Conservation (phyloP, 2,797 vertebrate species). For the Siniperca scherzeri region DNA sequence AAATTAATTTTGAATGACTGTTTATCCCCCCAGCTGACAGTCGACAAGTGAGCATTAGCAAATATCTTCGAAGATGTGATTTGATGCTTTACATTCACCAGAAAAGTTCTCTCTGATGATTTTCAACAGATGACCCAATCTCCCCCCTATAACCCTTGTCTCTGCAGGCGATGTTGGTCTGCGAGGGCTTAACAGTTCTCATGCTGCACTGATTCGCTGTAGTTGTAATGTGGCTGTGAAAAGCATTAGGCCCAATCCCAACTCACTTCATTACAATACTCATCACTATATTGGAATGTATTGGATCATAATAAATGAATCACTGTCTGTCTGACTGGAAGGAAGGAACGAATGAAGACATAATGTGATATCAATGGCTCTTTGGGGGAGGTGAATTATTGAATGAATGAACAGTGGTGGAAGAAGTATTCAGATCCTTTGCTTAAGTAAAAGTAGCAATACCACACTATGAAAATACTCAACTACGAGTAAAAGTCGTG, state of each 20-base stretch:
- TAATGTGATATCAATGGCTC: slow-evolving; percentile 52
- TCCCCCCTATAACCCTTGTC: slow-evolving; percentile 31
- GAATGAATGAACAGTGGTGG: slow-evolving; percentile 19
- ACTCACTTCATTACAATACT: slow-evolving; percentile 55
- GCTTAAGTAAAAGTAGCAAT: background rate
- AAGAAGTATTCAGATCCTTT: background rate
- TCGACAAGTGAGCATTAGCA: slow-evolving; percentile 51
- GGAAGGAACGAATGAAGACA: slow-evolving; percentile 53
- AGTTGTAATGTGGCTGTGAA: slow-evolving; percentile 59
- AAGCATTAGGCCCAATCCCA: slow-evolving; percentile 62
- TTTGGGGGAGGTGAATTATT: slow-evolving; percentile 27
- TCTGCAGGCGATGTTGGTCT: slow-evolving; percentile 49
- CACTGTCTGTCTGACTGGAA: slow-evolving; percentile 58
- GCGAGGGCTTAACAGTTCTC: slow-evolving; percentile 33
- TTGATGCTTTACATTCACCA: slow-evolving; percentile 36
- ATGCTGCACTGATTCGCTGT: slow-evolving; percentile 42
- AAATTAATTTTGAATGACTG: slow-evolving; percentile 61
- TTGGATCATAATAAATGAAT: slow-evolving; percentile 62
- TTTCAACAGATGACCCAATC: slow-evolving; percentile 50
- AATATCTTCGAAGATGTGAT: slow-evolving; percentile 48
- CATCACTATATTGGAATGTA: slow-evolving; percentile 64
- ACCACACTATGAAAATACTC: background rate
- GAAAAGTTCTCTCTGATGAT: slow-evolving; percentile 46
- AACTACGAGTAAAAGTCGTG: background rate
- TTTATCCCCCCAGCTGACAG: slow-evolving; percentile 47